Evolutionary conservation across 2,888 invertebrate species (phyloP).

Genomic region (Limnephilus rhombicus): DNA sequence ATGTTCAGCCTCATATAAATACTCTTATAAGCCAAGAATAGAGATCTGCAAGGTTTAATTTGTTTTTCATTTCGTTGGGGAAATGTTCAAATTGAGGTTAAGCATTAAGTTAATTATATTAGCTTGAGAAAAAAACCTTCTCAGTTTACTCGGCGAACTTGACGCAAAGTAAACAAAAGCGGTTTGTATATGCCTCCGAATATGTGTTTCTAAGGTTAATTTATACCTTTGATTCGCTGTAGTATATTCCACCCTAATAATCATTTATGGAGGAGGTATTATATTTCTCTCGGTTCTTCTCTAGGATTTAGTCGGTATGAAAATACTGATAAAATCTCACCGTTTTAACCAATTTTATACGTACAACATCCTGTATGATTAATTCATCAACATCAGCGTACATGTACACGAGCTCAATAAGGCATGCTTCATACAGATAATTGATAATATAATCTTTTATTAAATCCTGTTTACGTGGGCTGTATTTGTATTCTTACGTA

Average conservation of each 20-base stretch:
- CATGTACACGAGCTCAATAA: not conserved
- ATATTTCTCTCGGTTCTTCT: not conserved
- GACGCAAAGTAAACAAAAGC: not conserved
- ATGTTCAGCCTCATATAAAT: too few species aligned
- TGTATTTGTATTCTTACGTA: too few species aligned
- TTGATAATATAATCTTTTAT: constrained; percentile 26
- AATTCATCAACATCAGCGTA: not conserved
- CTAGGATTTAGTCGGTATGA: not conserved
- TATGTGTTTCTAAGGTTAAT: too few species aligned
- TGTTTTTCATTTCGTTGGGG: too few species aligned
- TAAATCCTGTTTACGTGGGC: not conserved
- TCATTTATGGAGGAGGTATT: not conserved
- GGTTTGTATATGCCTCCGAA: not conserved
- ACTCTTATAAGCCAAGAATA: too few species aligned
- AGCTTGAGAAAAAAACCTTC: not conserved
- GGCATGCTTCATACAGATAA: not conserved
- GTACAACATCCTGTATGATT: not conserved
- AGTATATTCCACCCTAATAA: not conserved
- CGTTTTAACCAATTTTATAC: not conserved
- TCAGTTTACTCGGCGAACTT: not conserved
- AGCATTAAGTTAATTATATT: not conserved
- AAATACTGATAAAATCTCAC: not conserved
- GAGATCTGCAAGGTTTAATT: too few species aligned
- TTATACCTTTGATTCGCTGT: too few species aligned
- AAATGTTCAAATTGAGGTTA: not conserved